Evolutionary conservation across 2,888 invertebrate genomes (phyloP), one percentile per base, ranked within the genome.

Genomic region (Sinotaia quadrata): DNA sequence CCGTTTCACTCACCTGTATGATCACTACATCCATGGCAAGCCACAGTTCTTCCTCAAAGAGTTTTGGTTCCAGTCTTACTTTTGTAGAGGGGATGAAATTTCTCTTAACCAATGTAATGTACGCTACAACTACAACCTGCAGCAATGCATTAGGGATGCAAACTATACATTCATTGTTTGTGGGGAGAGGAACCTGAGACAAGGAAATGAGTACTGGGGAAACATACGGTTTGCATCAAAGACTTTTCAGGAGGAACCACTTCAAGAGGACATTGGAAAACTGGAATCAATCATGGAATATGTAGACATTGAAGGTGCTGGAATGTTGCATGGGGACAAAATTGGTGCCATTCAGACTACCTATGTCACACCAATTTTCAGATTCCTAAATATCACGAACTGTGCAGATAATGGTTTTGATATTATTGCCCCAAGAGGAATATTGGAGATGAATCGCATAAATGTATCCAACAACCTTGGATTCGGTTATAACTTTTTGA

Each of bases 261-360:
- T 75, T 7, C 54, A 75, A 27, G 78, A 81, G 10, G 75, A 78
- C 37, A 74, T 75, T 47, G 75, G 69, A 10, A 37, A 60, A 73
- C 91, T 92, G 31, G 93, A 94, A 81, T 97, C 97, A n/a, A 89
- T 91, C 24, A 84, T 98, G 71, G 92, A 94, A 21, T 87, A 89
- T 75, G 87, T 89, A n/a, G 93, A 94, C 78, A 94, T 99, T 58
- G 92, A 93, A 60, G 96, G 97, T 4, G 99, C 98, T 61, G 99
- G 99, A 29, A 93, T 97, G 75, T 90, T 98, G 31, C 99, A 99
- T 83, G 96, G 95, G 81, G 96, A 98, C 86, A 96, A 95, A 87
- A 94, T 95, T 0, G 94, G 97, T 0, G 87, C 98, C 0, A 90
- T 99, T 61, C 95, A 97, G 87, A 92, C 95, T 33, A 93, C 98